These are phyloP conservation scores for Cyrtodaria siliqua DNA, from an alignment of 2,888 invertebrate species.

Conservation along the genomic window DNA sequence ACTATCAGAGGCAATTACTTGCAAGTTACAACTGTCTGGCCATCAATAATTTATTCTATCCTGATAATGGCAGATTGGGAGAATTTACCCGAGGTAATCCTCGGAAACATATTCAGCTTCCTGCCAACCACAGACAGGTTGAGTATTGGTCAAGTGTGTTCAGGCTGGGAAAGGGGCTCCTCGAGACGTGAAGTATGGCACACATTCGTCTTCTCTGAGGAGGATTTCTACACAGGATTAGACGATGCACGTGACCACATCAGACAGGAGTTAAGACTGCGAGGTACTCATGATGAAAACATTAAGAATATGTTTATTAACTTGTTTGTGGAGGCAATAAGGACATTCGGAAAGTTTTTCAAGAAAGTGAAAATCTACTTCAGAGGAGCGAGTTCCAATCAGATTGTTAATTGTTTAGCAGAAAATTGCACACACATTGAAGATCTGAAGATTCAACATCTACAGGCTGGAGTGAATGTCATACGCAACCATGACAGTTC, in stretches of 20 bases:
- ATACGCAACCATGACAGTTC: slow-evolving; percentile 35
- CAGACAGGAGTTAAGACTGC: not conserved
- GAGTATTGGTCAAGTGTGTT: slow-evolving; percentile 48
- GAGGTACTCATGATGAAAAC: not conserved
- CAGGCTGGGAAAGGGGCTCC: slow-evolving; percentile 50
- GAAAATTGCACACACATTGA: slow-evolving; percentile 45
- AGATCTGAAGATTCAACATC: slow-evolving; percentile 21
- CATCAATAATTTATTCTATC: no score
- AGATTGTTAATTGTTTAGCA: slow-evolving; percentile 45
- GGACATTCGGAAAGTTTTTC: slow-evolving; percentile 48
- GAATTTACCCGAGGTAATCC: slow-evolving; percentile 53
- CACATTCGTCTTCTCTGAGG: slow-evolving; percentile 40
- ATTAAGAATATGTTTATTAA: slow-evolving; percentile 21
- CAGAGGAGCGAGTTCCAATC: slow-evolving; percentile 37
- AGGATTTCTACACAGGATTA: slow-evolving; percentile 9
- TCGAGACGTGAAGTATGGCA: slow-evolving; percentile 57
- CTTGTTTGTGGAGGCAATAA: slow-evolving; percentile 24
- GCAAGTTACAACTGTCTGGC: no score
- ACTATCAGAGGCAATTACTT: no score
- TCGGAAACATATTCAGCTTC: slow-evolving; percentile 55
- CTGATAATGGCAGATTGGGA: slow-evolving; percentile 56
- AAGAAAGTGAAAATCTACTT: slow-evolving; percentile 40
- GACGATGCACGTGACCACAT: slow-evolving; percentile 5
- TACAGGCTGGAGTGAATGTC: slow-evolving; percentile 20
- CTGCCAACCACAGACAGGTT: slow-evolving; percentile 51